Evolutionary conservation across 1,140 invertebrate species (phyloP).

Genomic region (Thaumetopoea pityocampa): DNA sequence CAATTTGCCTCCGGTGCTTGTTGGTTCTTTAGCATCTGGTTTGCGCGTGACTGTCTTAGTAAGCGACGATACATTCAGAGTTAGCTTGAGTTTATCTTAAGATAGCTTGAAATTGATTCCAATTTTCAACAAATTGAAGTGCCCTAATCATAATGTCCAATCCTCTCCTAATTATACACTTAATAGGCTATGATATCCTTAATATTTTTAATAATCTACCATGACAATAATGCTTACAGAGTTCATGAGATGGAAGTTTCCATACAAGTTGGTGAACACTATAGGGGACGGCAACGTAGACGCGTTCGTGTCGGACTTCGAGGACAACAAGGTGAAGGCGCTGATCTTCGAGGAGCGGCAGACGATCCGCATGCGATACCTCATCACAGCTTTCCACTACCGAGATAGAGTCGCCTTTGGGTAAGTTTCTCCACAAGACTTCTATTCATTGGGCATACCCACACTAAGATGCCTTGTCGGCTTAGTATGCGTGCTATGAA

Average conservation of each 20-base stretch:
- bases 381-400: conserved; percentile 92
- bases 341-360: conserved; percentile 90
- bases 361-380: conserved; percentile 87
- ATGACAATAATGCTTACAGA: conserved; percentile 80
- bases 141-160: no score
- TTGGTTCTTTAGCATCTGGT: no score
- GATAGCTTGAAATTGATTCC: no score
- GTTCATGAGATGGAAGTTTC: conserved; percentile 90
- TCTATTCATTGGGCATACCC: background rate
- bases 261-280: conserved; percentile 84
- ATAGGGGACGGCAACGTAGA: conserved; percentile 86
- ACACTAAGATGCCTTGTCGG: background rate
- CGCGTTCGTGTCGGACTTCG: conserved; percentile 90
- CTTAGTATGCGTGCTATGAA: no score
- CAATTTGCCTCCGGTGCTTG: no score
- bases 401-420: conserved; percentile 92
- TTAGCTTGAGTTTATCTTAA: no score
- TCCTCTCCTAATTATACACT: no score
- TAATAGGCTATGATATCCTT: no score
- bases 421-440: conserved; percentile 72
- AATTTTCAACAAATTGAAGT: no score
- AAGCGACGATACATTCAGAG: no score
- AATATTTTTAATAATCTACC: no score
- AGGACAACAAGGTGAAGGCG: conserved; percentile 93
- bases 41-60: no score